phyloP scores from a whole-genome alignment of 1,140 invertebrate genomes.

The Venturia canescens region DNA sequence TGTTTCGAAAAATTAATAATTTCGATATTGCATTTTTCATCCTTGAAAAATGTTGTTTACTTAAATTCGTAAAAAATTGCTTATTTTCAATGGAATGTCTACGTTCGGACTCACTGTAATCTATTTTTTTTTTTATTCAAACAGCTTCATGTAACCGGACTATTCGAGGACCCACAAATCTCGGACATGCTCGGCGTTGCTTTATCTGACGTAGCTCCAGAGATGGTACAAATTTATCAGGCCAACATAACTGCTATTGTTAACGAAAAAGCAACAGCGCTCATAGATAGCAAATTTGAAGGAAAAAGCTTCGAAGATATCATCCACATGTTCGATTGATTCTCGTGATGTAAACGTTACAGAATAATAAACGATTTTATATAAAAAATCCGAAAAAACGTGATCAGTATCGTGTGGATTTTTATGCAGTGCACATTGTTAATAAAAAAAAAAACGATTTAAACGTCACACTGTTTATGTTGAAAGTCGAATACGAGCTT shows the following conservation, averaged over 20 bases:
- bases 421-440: too few relatives aligned
- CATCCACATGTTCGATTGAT: conserved; percentile 25
- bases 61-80: not conserved
- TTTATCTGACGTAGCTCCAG: conserved; percentile 52
- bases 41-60: too few relatives aligned
- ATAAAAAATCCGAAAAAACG: too few relatives aligned
- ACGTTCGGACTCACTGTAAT: not conserved
- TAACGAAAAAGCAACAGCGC: not conserved
- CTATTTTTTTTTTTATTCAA: conserved; percentile 28
- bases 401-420: too few relatives aligned
- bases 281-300: conserved; percentile 12
- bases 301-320: conserved; percentile 14
- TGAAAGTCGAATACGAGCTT: too few relatives aligned
- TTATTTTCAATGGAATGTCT: too few relatives aligned
- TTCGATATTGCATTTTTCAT: too few relatives aligned
- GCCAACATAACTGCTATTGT: not conserved
- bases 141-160: conserved; percentile 54
- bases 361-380: not conserved
- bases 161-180: conserved; percentile 50
- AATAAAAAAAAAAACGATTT: too few relatives aligned
- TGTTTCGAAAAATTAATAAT: too few relatives aligned
- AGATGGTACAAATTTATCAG: conserved; percentile 53
- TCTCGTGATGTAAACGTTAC: not conserved
- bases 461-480: too few relatives aligned
- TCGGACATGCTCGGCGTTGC: conserved; percentile 49